Percentiles rank a stretch among this genome's conserved stretches.
These are phyloP conservation scores for Patella vulgata DNA, from an alignment of 1,140 invertebrate genomes.

Conservation along the genomic window DNA sequence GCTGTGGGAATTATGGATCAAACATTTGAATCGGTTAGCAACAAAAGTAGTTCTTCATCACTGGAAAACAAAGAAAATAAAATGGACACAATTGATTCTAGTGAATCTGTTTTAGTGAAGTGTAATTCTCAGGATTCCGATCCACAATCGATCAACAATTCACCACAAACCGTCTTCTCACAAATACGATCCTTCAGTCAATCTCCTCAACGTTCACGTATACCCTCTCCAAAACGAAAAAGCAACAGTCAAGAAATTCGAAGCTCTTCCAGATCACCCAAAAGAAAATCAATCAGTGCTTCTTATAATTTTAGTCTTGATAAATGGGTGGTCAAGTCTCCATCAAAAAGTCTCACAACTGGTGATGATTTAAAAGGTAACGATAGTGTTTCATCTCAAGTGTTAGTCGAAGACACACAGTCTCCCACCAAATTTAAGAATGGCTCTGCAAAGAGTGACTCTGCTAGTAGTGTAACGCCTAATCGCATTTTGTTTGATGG, in stretches of 20 bases:
- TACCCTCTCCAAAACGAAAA: constrained; percentile 20
- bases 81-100: too few species aligned
- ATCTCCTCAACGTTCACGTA: constrained; percentile 4
- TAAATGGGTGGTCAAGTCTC: constrained; percentile 42
- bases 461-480: too few species aligned
- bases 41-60: too few species aligned
- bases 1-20: too few species aligned
- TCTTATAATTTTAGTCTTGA: constrained; percentile 30
- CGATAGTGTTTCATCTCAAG: constrained; percentile 11
- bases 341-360: not conserved
- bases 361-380: too few species aligned
- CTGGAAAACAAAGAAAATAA: too few species aligned
- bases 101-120: too few species aligned
- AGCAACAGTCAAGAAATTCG: constrained; percentile 21
- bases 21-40: too few species aligned
- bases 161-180: too few species aligned
- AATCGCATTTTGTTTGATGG: too few species aligned
- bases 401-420: constrained; percentile 51
- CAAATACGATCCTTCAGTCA: not conserved
- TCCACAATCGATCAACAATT: too few species aligned
- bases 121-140: too few species aligned
- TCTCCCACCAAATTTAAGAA: constrained; percentile 39
- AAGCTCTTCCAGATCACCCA: not conserved
- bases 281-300: constrained; percentile 1
- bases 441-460: not conserved